Evolutionary conservation across 2,888 invertebrate species (phyloP).

Genomic region (Rhogogaster chlorosoma): DNA sequence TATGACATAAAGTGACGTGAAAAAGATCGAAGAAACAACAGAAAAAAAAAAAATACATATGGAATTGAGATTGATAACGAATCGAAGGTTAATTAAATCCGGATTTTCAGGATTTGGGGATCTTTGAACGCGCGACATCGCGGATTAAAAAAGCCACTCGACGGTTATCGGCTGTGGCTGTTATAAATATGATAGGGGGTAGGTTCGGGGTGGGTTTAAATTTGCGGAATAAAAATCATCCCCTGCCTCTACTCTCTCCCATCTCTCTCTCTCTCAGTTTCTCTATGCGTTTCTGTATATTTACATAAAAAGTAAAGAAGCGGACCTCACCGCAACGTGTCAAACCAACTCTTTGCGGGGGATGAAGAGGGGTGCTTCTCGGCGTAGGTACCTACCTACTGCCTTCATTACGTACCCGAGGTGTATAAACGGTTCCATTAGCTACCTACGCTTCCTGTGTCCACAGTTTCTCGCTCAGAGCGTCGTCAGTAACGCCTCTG

Average conservation of each 20-base stretch:
- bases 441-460: constrained; percentile 17
- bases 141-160: not conserved
- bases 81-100: not conserved
- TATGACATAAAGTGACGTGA: no score
- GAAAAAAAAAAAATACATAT: not conserved
- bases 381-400: not conserved
- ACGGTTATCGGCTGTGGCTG: not conserved
- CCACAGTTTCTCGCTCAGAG: constrained; percentile 14
- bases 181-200: not conserved
- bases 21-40: not conserved
- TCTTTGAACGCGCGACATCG: not conserved
- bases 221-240: not conserved
- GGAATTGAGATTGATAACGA: not conserved
- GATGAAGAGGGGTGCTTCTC: not conserved
- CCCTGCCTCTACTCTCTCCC: not conserved
- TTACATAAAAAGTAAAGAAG: not conserved
- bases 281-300: not conserved
- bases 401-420: constrained; percentile 17
- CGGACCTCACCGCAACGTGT: not conserved
- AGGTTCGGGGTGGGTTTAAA: not conserved
- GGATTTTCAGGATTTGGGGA: not conserved
- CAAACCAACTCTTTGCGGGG: not conserved
- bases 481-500: not conserved
- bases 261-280: not conserved
- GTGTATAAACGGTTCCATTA: constrained; percentile 17